Conservation (phyloP, 2,888 invertebrate genomes). For the Rhogogaster chlorosoma region DNA sequence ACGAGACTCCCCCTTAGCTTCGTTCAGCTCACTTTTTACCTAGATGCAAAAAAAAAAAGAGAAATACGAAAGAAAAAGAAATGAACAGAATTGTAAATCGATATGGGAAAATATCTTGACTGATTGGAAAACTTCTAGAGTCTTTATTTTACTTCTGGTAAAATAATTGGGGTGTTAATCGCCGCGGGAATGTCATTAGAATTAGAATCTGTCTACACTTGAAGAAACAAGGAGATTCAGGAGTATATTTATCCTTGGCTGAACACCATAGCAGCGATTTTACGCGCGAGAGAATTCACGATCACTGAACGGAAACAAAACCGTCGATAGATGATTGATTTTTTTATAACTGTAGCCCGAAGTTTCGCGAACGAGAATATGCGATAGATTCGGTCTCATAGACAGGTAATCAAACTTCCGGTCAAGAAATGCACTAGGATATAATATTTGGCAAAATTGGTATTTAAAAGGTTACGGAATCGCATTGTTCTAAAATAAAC, state of each 20-base stretch:
- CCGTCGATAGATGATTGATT: neutral
- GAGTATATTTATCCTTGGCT: slow-evolving; percentile 60
- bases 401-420: neutral
- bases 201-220: slow-evolving; percentile 40
- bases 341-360: neutral
- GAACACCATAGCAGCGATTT: slow-evolving; percentile 58
- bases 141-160: no score
- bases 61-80: neutral
- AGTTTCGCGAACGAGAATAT: slow-evolving; percentile 1
- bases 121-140: no score
- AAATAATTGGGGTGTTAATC: no score
- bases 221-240: slow-evolving; percentile 35
- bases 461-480: neutral
- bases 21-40: neutral
- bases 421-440: no score
- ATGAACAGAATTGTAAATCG: slow-evolving; percentile 15
- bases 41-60: neutral
- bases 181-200: neutral
- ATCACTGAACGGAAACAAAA: slow-evolving; percentile 50
- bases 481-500: no score
- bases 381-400: neutral
- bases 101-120: neutral
- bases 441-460: neutral
- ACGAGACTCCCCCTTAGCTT: neutral
- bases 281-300: slow-evolving; percentile 62